Base-by-base conservation (phyloP, 2,113 vertebrate species). In the Podiceps cristatus region DNA sequence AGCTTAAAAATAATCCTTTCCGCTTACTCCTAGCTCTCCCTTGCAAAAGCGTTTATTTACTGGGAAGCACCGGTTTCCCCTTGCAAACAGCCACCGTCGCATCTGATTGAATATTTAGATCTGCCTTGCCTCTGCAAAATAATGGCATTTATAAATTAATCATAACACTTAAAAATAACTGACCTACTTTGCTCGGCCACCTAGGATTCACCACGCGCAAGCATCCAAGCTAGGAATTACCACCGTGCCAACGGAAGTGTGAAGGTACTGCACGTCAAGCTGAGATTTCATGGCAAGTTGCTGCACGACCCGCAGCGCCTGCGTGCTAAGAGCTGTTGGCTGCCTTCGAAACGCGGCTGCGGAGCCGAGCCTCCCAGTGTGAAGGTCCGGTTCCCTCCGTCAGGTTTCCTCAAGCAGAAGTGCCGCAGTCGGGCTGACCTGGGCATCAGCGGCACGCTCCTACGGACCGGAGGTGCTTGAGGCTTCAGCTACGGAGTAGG, bases 91-190 rank as follows among this genome's bases (percentile, higher is more conserved):
- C 69, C 53, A 7, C 31, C 28, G 0, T 49, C 4, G 0, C 20
- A 0, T 9, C 12, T 37, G 71, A 50, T 2, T 5, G 35, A 71
- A 29, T 2, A 11, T 42, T 63, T 4, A 23, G 66, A 49, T 23
- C 74, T 24, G 25, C 56, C 27, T 45, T 12, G 25, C 18, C 78
- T n/a, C 86, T 15, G 33, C 2, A 5, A 69, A 85, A 68, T 42
- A 33, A 63, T 25, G 76, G 62, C 78, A 47, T 63, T 93, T 69
- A 97, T 93, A 64, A 97, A 97, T 94, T 95, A 93, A 88, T 94
- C 90, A 93, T 77, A 64, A 35, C 13, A 5, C 63, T 90, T 86
- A 17, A 86, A 86, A 93, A 95, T 66, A 90, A 64, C 63, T 81
- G 88, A 88, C 93, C 89, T 93, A 93, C 83, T 96, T 95, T 75